A percentile compares a stretch with the other conserved stretches of the same genome.
These are phyloP conservation scores for Phalangium opilio DNA, from an alignment of 2,888 invertebrate genomes.

Conservation along the genomic window DNA sequence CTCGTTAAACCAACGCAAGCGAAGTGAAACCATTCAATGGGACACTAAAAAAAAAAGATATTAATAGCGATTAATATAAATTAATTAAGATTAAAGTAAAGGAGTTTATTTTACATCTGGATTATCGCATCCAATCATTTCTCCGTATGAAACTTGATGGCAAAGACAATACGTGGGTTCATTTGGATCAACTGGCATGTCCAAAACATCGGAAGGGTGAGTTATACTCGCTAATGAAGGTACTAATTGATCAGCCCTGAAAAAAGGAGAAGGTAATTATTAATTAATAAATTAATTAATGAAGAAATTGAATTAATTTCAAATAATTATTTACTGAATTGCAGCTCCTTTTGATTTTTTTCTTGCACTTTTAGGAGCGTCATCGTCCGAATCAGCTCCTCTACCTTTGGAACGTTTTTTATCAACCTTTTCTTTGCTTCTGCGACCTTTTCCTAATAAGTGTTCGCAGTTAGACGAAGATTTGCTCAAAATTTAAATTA, in stretches of 20 bases:
- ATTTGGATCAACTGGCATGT: slow-evolving; percentile 67
- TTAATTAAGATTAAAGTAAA: too few species aligned
- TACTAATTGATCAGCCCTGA: background rate
- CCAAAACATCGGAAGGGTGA: slow-evolving; percentile 59
- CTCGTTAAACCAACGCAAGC: slow-evolving; percentile 77
- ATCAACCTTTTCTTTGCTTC: slow-evolving; percentile 47
- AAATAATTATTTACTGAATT: slow-evolving; percentile 9
- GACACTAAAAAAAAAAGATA: slow-evolving; percentile 40
- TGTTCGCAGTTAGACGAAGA: too few species aligned
- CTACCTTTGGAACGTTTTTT: slow-evolving; percentile 34
- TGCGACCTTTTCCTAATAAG: slow-evolving; percentile 47
- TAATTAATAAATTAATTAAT: background rate
- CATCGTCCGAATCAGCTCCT: slow-evolving; percentile 30
- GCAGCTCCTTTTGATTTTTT: slow-evolving; percentile 20
- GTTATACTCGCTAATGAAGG: slow-evolving; percentile 41
- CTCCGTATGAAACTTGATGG: slow-evolving; percentile 90
- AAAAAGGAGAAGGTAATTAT: too few species aligned
- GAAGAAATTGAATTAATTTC: background rate
- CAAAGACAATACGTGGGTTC: slow-evolving; percentile 97
- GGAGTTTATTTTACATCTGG: too few species aligned
- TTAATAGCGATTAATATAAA: too few species aligned
- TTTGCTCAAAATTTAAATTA: too few species aligned
- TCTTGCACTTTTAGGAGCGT: slow-evolving; percentile 18
- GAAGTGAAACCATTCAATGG: slow-evolving; percentile 93
- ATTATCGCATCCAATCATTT: slow-evolving; percentile 95